Percentiles rank a stretch among this genome's conserved stretches.
phyloP scores from a whole-genome alignment of 2,888 invertebrate species.

The Xanthorhoe designata region DNA sequence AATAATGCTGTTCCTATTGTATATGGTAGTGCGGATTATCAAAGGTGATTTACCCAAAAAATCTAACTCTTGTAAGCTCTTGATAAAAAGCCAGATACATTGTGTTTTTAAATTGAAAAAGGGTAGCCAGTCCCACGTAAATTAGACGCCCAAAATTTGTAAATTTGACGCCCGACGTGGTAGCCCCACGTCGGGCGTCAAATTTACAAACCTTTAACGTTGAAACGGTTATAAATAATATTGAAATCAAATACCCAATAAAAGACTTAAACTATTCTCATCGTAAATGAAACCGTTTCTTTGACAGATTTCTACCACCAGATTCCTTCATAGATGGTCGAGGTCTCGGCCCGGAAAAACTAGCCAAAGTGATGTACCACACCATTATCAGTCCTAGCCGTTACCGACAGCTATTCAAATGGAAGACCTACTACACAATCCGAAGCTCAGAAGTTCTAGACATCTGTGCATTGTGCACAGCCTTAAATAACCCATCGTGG shows the following conservation, averaged over 20 bases:
- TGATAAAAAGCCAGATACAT: no score
- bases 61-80: no score
- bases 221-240: no score
- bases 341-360: slow-evolving; percentile 45
- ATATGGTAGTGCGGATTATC: slow-evolving; percentile 87
- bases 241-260: no score
- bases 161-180: not conserved
- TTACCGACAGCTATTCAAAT: slow-evolving; percentile 67
- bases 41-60: slow-evolving; percentile 56
- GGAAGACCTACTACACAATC: slow-evolving; percentile 65
- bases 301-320: slow-evolving; percentile 43
- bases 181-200: slow-evolving; percentile 1
- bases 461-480: slow-evolving; percentile 60
- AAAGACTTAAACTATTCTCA: not conserved
- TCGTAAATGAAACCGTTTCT: no score
- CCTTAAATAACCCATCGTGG: slow-evolving; percentile 59
- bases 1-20: slow-evolving; percentile 88
- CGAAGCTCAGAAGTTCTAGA: slow-evolving; percentile 52
- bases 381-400: slow-evolving; percentile 51
- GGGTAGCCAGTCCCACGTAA: not conserved
- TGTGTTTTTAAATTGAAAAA: not conserved
- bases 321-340: slow-evolving; percentile 63
- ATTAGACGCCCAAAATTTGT: not conserved
- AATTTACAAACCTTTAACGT: not conserved
- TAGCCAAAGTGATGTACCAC: slow-evolving; percentile 60